Base-by-base conservation (phyloP, 30 jellyfish, hydroid and myxozoan genomes). In the Cassiopea andromeda region DNA sequence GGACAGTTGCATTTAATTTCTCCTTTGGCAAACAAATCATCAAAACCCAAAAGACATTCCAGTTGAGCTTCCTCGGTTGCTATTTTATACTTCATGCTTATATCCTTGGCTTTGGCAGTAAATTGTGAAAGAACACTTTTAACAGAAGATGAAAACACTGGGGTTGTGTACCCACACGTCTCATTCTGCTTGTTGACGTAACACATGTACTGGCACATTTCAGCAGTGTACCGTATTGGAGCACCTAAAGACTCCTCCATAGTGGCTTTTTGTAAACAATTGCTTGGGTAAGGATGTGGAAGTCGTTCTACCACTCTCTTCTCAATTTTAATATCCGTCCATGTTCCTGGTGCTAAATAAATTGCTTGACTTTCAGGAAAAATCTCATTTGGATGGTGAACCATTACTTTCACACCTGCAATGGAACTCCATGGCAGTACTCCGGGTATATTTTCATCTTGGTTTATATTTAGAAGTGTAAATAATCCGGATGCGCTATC, bases 241-340 rank as follows among this genome's bases (percentile, higher is more conserved):
- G 44, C 14, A 44, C 46, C 84, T 1, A 7, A 1, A 5, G 48
- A 8, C 7, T 47, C 10, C 15, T 15, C 27, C 71, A 47, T 75
- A 69, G 13, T 43, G 14, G 16, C 17, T 10, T 5, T 10, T 2
- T 70, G n/a, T 19, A 54, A 18, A 70, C 79, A 70, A 43, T 70
- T 17, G 60, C 78, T 90, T 48, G 84, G 75, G 38, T 87, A 87
- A 15, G 94, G 94, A 64, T 44, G 15, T 18, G 18, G 69, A 47
- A 87, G 60, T 27, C 90, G 94, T 45, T 66, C 67, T 13, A 60
- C 45, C 5, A 70, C 71, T 49, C 60, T 61, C 85, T 87, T 87
- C 60, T 73, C 74, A 18, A 87, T 38, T 44, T 73, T 73, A 48
- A 87, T 87, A 5, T 83, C 77, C 13, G 94, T 75, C 27, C 61